Conservation (phyloP, 2,113 vertebrate species). For the Tringa solitaria region DNA sequence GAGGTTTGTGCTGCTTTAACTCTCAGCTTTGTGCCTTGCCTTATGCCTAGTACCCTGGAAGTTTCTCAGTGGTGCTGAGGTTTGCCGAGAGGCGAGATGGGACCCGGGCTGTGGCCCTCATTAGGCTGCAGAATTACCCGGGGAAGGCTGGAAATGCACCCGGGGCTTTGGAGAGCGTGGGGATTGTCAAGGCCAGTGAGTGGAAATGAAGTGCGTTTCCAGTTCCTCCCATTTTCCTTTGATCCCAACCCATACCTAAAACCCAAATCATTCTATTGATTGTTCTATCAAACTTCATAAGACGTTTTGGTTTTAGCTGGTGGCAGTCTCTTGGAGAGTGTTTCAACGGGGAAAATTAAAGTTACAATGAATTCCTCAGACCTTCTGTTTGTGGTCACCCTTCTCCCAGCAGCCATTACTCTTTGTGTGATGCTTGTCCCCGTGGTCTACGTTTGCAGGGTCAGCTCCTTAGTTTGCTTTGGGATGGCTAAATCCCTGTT, state of each 20-base stretch:
- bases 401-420: fast-evolving
- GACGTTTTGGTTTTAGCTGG: neutral
- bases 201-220: conserved; percentile 2
- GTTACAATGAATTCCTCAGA: neutral
- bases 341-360: neutral
- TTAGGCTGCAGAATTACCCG: neutral
- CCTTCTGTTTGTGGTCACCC: neutral
- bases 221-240: conserved; percentile 17
- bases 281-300: neutral
- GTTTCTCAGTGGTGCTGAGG: neutral
- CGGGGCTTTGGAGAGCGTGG: neutral
- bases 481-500: neutral
- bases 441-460: fast-evolving
- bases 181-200: neutral
- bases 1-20: neutral
- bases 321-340: neutral
- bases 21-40: neutral
- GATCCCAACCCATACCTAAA: neutral
- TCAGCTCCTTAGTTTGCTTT: neutral
- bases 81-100: neutral
- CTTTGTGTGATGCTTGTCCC: neutral
- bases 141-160: neutral
- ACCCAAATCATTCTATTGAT: neutral
- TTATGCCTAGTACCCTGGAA: neutral
- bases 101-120: neutral